Evolutionary conservation across 2,888 invertebrate genomes (phyloP), one percentile per base, ranked within the genome.

Genomic region (Endotricha flammealis): DNA sequence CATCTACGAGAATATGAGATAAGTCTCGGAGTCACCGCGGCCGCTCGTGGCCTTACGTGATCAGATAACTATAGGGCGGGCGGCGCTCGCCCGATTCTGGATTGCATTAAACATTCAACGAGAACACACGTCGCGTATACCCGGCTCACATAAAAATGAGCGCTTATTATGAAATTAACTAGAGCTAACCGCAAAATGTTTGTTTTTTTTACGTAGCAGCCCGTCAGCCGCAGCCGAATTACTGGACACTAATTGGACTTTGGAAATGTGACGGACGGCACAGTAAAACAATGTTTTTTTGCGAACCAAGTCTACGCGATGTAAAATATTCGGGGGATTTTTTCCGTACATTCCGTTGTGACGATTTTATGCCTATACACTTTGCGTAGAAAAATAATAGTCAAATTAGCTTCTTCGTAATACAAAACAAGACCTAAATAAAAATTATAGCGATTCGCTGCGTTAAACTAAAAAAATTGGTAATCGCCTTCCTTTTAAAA

Each of bases 91-190:
- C 65, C 64, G 66, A 64, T 65, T 69, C 74, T 54, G 62, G 62
- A 68, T 67, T 63, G 54, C 72, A 83, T 86, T 74, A 85, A 85
- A 81, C 66, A 82, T 86, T 83, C 79, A 82, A 48, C 41, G 58
- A 54, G 44, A 65, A 58, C 68, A 69, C 68, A 76, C 72, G 67
- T 72, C 71, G 64, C 64, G 50, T 46, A 47, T 48, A 49, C 67
- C 56, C 70, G 64, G 46, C 72, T 74, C 67, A 80, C 78, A 78
- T 82, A 86, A 85, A 87, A 87, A 86, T 86, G 77, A 80, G 73
- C 74, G 70, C 71, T 75, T 85, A 78, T 87, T 83, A 85, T 81
- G 82, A 79, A 86, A 87, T 86, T 86, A 85, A 71, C 74, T 66
- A 62, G 66, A 69, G 68, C 65, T 68, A 70, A 66, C 72, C 70